Evolutionary conservation across 2,888 invertebrate genomes (phyloP).

Genomic region (Autographa pulchrina): DNA sequence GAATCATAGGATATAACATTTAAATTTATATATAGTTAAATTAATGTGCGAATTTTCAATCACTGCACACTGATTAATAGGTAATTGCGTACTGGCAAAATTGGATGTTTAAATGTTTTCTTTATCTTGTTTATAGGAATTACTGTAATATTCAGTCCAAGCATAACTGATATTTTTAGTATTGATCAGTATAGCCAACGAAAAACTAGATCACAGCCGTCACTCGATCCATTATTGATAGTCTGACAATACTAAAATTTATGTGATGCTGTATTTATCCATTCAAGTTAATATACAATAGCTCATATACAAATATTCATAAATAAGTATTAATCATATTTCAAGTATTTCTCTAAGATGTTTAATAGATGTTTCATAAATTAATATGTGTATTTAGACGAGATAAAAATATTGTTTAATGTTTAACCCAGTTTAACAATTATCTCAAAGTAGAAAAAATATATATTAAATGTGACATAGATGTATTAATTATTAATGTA

Average conservation of each 20-base stretch:
- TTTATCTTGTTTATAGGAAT: neutral
- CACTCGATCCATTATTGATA: neutral
- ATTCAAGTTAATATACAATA: neutral
- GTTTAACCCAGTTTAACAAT: no score
- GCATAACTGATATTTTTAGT: neutral
- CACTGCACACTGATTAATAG: neutral
- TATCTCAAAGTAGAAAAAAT: no score
- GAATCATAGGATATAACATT: neutral
- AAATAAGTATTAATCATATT: neutral
- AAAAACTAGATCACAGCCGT: neutral
- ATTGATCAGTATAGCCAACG: neutral
- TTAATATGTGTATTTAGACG: neutral
- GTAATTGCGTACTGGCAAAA: neutral
- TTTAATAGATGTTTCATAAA: neutral
- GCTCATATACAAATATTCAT: neutral
- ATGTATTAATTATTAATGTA: no score
- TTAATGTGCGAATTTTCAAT: neutral
- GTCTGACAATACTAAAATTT: neutral
- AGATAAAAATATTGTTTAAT: neutral
- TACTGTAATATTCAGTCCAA: neutral
- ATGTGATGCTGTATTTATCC: neutral
- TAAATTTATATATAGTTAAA: neutral
- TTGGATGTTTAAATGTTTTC: neutral
- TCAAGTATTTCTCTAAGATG: neutral
- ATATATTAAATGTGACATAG: no score